A percentile compares a stretch with the other conserved stretches of the same genome.
Evolutionary conservation across 1,140 invertebrate species (phyloP).

Genomic region (Zaprionus taronus): DNA sequence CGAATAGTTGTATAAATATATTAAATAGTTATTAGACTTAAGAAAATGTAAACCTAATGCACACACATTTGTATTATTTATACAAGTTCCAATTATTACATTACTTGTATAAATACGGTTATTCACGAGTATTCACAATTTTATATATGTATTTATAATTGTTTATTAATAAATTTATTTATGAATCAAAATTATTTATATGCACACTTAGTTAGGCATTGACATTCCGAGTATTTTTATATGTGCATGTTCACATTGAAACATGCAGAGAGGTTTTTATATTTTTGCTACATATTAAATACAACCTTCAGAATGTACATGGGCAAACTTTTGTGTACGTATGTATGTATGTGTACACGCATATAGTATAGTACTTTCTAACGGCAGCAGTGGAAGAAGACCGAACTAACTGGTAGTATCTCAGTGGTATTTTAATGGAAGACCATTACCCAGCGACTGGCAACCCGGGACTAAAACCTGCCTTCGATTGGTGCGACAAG

Average conservation of each 20-base stretch:
- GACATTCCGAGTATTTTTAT: not conserved
- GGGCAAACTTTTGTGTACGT: not conserved
- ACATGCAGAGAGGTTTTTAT: not conserved
- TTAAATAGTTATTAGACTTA: not conserved
- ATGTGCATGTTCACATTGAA: not conserved
- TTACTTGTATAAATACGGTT: not conserved
- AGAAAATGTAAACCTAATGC: not conserved
- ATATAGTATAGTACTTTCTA: constrained; percentile 38
- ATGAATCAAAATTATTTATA: not conserved
- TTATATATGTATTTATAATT: not conserved
- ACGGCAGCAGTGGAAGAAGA: constrained; percentile 28
- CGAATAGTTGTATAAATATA: constrained; percentile 2
- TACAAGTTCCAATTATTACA: not conserved
- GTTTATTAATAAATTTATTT: not conserved
- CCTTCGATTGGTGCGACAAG: constrained; percentile 36
- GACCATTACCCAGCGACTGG: constrained; percentile 60
- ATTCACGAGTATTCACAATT: not conserved
- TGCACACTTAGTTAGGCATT: not conserved
- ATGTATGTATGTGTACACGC: constrained; percentile 15
- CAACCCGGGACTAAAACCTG: constrained; percentile 63
- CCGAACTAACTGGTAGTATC: constrained; percentile 31
- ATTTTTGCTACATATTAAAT: constrained; percentile 26
- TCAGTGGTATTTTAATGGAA: constrained; percentile 44
- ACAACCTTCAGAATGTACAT: constrained; percentile 10
- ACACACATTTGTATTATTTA: not conserved